Conservation (phyloP, 2,113 vertebrate genomes). For the Ophthalmolycus amberensis region DNA sequence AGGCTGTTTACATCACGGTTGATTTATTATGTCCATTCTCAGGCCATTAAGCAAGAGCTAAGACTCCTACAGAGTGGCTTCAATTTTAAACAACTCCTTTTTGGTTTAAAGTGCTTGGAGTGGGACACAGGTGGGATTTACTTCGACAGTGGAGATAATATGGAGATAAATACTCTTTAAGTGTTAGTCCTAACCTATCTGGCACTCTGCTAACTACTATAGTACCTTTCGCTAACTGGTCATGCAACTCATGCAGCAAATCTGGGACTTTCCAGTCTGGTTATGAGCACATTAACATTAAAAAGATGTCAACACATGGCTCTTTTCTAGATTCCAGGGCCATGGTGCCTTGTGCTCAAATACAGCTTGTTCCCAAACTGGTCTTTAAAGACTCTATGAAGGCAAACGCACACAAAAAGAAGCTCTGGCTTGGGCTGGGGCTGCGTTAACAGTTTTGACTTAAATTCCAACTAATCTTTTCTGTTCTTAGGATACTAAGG, state of each 20-base stretch:
- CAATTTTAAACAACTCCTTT: conserved; percentile 48
- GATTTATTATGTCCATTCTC: conserved; percentile 60
- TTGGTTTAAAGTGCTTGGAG: conserved; percentile 24
- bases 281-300: background rate
- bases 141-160: conserved; percentile 2
- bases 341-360: background rate
- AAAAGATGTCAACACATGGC: background rate
- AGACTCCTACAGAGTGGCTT: conserved; percentile 24
- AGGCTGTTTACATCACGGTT: conserved; percentile 41
- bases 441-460: background rate
- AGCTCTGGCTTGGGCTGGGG: too few relatives aligned
- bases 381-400: background rate
- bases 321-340: background rate
- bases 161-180: conserved; percentile 18
- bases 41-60: conserved; percentile 43
- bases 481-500: background rate
- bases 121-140: conserved; percentile 12
- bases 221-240: background rate
- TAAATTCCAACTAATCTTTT: background rate
- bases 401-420: too few relatives aligned
- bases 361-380: background rate
- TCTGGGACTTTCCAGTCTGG: background rate
- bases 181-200: background rate
- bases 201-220: background rate
- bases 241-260: background rate